Percentiles rank a stretch among this genome's conserved stretches.
These are phyloP conservation scores for Sorex araneus DNA, from an alignment of 2,113 vertebrate species.

Conservation along the genomic window DNA sequence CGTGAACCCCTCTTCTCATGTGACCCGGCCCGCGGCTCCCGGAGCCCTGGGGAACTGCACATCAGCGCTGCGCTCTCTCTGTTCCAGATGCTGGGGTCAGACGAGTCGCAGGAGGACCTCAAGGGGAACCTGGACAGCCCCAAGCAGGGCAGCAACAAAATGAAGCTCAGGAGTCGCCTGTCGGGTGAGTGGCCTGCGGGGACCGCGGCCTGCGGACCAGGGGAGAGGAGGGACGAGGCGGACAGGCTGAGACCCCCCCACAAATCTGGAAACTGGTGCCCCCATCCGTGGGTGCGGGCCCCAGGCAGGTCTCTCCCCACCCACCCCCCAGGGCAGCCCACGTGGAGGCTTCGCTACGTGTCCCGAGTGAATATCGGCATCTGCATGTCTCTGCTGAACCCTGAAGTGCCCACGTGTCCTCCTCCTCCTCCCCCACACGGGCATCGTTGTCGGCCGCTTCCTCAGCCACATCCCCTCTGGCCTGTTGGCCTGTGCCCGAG, in stretches of 20 bases:
- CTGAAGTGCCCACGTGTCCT: no score
- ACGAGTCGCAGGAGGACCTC: conserved; percentile 90
- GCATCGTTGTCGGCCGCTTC: no score
- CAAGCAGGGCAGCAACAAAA: conserved; percentile 87
- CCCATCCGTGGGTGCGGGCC: background rate
- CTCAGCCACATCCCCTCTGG: no score
- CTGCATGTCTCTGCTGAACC: background rate
- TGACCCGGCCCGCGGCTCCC: background rate
- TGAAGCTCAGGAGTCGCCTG: conserved; percentile 93
- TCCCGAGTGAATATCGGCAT: background rate
- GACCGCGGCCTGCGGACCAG: no score
- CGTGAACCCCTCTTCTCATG: background rate
- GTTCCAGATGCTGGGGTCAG: conserved; percentile 89
- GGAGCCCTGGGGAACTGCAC: background rate
- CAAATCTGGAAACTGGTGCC: conserved; percentile 45
- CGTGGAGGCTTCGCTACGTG: no score
- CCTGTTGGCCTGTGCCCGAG: no score
- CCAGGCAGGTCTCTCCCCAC: background rate
- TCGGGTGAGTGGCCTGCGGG: conserved; percentile 89
- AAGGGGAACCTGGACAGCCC: conserved; percentile 91
- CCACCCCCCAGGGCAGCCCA: no score
- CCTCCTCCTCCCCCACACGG: no score
- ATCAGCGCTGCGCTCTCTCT: conserved; percentile 15
- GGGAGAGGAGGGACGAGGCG: background rate
- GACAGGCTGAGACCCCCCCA: background rate